phyloP scores from a whole-genome alignment of 2,797 vertebrate species.

The Schizopygopsis pylzovi region DNA sequence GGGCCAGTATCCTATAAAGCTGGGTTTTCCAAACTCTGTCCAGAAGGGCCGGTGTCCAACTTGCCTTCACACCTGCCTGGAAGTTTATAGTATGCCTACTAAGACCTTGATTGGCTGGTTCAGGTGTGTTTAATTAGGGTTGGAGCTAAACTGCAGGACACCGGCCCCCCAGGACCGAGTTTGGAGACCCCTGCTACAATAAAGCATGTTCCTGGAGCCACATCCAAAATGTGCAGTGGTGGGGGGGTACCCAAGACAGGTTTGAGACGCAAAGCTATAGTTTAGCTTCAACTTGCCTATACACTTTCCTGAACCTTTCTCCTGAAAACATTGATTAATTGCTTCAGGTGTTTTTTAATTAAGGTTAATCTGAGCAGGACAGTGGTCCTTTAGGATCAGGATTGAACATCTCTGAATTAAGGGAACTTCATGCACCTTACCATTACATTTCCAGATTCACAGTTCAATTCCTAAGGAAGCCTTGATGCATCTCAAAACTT shows the following conservation, averaged over 20 bases:
- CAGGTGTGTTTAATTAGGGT: not conserved
- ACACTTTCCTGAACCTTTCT: not conserved
- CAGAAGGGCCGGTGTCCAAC: not conserved
- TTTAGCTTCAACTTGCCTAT: not conserved
- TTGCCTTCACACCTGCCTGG: not conserved
- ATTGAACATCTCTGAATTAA: not conserved
- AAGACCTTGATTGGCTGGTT: not conserved
- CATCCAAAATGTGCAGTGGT: no score
- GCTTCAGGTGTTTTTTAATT: not conserved
- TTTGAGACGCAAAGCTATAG: not conserved
- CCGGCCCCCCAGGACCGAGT: not conserved
- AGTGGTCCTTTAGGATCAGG: not conserved
- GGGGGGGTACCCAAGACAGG: not conserved
- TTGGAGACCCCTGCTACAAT: not conserved
- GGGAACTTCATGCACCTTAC: not conserved
- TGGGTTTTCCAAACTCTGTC: not conserved
- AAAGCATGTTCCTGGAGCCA: not conserved
- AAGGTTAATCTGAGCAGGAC: not conserved
- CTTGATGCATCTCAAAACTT: not conserved
- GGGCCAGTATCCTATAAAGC: no score
- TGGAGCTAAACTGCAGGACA: not conserved
- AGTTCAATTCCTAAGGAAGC: not conserved
- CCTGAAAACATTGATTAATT: not conserved
- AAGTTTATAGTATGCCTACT: not conserved
- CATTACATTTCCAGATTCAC: not conserved